Percentiles rank a stretch among this genome's conserved stretches.
phyloP scores from a whole-genome alignment of 2,113 vertebrate species.

The Spea bombifrons region DNA sequence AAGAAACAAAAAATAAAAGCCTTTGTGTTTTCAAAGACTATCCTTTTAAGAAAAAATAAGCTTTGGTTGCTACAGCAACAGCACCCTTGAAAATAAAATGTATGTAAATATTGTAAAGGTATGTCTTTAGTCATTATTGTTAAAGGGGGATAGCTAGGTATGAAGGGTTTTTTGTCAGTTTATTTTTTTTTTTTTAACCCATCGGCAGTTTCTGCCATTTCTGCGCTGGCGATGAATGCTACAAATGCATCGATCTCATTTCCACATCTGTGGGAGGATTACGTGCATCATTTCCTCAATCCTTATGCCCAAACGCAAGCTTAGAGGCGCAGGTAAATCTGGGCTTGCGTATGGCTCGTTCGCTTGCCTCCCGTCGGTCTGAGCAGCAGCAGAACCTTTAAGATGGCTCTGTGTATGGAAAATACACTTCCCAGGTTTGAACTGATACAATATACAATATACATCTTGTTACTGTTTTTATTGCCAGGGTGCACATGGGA shows the following conservation, averaged over 20 bases:
- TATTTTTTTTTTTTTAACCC: slow-evolving; percentile 2
- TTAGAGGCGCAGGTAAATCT: slow-evolving; percentile 4
- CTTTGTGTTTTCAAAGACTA: not conserved
- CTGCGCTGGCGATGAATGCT: not conserved
- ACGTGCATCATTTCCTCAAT: slow-evolving; percentile 22
- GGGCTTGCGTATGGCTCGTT: slow-evolving; percentile 6
- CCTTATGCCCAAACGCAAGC: not conserved
- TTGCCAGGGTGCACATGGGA: too few species aligned
- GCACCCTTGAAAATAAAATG: slow-evolving; percentile 20
- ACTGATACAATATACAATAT: too few species aligned
- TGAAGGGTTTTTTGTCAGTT: not conserved
- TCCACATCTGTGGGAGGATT: slow-evolving; percentile 8
- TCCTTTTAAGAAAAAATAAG: slow-evolving; percentile 26
- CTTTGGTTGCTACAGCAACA: slow-evolving; percentile 36
- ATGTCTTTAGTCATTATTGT: slow-evolving; percentile 24
- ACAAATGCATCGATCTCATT: slow-evolving; percentile 19
- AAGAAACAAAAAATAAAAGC: too few species aligned
- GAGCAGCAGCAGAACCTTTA: too few species aligned
- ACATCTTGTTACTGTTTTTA: too few species aligned
- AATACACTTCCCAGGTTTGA: too few species aligned
- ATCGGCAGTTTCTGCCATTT: not conserved
- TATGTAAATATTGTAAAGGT: slow-evolving; percentile 25
- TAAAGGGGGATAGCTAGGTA: not conserved
- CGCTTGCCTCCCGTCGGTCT: not conserved
- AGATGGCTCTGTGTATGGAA: too few species aligned